phyloP scores from a whole-genome alignment of 2,113 vertebrate genomes.

The Hippocampus barbouri region DNA sequence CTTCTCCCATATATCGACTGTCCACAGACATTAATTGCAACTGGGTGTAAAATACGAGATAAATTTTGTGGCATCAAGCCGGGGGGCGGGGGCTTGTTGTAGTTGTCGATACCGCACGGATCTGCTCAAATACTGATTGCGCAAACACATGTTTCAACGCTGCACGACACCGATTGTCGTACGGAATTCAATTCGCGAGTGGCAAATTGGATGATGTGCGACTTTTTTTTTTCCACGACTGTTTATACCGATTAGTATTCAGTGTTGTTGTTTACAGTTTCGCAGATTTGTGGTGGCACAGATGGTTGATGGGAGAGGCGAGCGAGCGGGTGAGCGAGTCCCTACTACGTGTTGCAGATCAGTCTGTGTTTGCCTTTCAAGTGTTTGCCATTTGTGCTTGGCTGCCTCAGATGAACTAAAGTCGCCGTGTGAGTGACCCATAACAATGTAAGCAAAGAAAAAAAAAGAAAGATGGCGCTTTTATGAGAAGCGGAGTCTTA shows the following conservation, averaged over 20 bases:
- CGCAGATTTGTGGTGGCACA: conserved; percentile 10
- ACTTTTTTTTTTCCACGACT: not conserved
- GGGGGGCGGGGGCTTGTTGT: not conserved
- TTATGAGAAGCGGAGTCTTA: conserved; percentile 16
- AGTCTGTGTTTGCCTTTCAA: conserved; percentile 36
- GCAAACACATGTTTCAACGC: not conserved
- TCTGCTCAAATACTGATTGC: conserved; percentile 6
- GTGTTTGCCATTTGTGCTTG: conserved; percentile 29
- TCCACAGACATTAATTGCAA: conserved; percentile 34
- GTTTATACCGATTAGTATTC: conserved; percentile 21
- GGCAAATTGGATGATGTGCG: not conserved
- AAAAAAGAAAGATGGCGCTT: conserved; percentile 40
- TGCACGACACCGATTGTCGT: not conserved
- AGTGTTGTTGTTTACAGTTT: conserved; percentile 38
- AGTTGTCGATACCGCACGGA: conserved; percentile 4
- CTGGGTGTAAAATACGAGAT: conserved; percentile 40
- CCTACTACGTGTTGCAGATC: conserved; percentile 22
- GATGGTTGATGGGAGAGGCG: conserved; percentile 14
- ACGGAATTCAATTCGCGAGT: not conserved
- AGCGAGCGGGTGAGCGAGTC: conserved; percentile 7
- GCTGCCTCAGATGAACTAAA: conserved; percentile 20
- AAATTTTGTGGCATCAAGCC: not conserved
- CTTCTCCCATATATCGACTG: conserved; percentile 22
- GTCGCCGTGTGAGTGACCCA: conserved; percentile 37
- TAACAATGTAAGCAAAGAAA: conserved; percentile 13